Conservation (phyloP, 2,888 invertebrate genomes). For the Sphaerophoria taeniata region DNA sequence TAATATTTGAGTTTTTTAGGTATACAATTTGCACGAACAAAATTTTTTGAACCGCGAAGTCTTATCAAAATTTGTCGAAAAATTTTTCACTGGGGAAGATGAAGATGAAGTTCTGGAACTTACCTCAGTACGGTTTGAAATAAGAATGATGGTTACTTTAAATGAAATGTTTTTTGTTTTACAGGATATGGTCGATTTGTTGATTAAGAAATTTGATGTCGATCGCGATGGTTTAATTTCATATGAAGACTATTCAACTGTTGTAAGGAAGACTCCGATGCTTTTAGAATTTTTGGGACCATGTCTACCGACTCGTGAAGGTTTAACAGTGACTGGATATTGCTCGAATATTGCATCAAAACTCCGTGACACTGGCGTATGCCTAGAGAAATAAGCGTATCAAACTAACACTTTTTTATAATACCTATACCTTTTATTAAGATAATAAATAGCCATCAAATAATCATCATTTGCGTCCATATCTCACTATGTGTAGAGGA, state of each 20-base stretch:
- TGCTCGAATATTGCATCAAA: conserved; percentile 77
- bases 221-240: conserved; percentile 90
- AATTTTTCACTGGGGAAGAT: conserved; percentile 84
- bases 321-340: conserved; percentile 79
- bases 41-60: conserved; percentile 88
- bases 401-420: too few relatives aligned
- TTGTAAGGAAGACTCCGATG: conserved; percentile 86
- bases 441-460: too few relatives aligned
- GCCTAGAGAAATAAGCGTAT: too few relatives aligned
- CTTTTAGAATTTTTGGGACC: conserved; percentile 89
- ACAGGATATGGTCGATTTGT: conserved; percentile 87
- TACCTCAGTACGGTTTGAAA: conserved; percentile 76
- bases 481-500: too few relatives aligned
- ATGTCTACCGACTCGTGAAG: conserved; percentile 86
- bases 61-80: conserved; percentile 84
- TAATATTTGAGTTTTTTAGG: conserved; percentile 70
- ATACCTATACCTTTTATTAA: too few relatives aligned
- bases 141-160: neutral
- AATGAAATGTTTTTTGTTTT: conserved; percentile 79
- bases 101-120: conserved; percentile 89
- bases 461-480: too few relatives aligned
- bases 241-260: conserved; percentile 86
- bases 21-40: conserved; percentile 87
- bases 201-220: conserved; percentile 89
- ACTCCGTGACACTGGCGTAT: conserved; percentile 26